phyloP scores from a whole-genome alignment of 2,113 vertebrate species.

The Tupaia chinensis region DNA sequence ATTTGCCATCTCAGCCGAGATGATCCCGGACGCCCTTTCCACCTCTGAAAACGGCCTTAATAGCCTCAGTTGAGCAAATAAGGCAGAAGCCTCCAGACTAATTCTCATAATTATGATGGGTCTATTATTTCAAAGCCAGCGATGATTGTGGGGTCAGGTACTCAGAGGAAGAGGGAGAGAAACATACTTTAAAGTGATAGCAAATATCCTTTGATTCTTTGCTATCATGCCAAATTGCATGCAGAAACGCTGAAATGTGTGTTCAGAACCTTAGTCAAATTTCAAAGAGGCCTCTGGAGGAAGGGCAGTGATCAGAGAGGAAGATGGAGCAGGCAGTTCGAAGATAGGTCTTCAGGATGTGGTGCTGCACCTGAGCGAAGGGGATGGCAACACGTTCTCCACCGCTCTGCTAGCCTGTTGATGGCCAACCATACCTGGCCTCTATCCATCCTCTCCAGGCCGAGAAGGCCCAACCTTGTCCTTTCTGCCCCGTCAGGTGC shows the following conservation, averaged over 20 bases:
- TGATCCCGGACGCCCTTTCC: neutral
- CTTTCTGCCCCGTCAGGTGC: neutral
- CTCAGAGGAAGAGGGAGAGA: constrained; percentile 65
- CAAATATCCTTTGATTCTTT: constrained; percentile 58
- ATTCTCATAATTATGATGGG: constrained; percentile 67
- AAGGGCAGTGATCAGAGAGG: constrained; percentile 33
- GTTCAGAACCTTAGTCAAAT: constrained; percentile 44
- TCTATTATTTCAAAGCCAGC: constrained; percentile 76
- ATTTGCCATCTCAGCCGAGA: neutral
- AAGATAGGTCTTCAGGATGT: neutral
- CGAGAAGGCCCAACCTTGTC: fast-evolving
- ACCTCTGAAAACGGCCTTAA: constrained; percentile 44
- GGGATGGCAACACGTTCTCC: fast-evolving
- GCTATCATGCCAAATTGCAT: constrained; percentile 68
- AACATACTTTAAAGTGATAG: constrained; percentile 65
- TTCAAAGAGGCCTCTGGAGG: constrained; percentile 70
- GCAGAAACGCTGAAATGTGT: constrained; percentile 47
- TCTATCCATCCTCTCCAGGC: too few relatives aligned
- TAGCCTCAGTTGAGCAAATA: constrained; percentile 59
- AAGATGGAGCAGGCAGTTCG: neutral
- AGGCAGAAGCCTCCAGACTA: constrained; percentile 69
- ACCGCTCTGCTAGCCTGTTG: neutral
- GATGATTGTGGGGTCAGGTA: constrained; percentile 72
- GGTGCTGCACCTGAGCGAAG: fast-evolving
- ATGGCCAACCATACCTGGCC: fast-evolving